A percentile compares a stretch with the other conserved stretches of the same genome.
phyloP scores from a whole-genome alignment of 2,888 invertebrate genomes.

The Campoplex nolae region DNA sequence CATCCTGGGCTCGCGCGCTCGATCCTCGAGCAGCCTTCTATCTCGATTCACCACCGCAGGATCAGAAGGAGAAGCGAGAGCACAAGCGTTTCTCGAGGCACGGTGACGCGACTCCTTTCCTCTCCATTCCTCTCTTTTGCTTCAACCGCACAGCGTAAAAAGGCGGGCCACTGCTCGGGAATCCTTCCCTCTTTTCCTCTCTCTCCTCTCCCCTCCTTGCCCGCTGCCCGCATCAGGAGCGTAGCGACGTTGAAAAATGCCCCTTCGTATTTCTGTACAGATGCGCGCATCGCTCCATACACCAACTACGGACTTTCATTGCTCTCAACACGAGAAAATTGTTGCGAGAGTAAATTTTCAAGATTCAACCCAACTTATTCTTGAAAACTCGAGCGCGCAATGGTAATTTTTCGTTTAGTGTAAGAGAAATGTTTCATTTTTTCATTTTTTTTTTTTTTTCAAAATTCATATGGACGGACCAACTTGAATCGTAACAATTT shows the following conservation, averaged over 20 bases:
- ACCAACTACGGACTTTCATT: not conserved
- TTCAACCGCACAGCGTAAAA: constrained; percentile 76
- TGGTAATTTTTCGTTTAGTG: too few species aligned
- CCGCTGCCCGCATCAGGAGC: constrained; percentile 72
- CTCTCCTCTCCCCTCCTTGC: not conserved
- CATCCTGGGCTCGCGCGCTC: constrained; percentile 43
- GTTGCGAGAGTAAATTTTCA: too few species aligned
- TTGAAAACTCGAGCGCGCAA: too few species aligned
- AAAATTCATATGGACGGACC: too few species aligned
- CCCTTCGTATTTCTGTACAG: not conserved
- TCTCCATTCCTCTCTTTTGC: constrained; percentile 73
- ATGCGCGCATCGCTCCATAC: not conserved
- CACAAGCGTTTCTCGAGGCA: constrained; percentile 19
- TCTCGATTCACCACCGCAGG: constrained; percentile 21
- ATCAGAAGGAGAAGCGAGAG: constrained; percentile 27
- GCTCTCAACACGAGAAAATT: not conserved
- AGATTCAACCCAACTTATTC: too few species aligned
- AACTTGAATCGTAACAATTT: too few species aligned
- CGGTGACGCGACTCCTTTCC: constrained; percentile 35
- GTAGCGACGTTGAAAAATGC: constrained; percentile 69
- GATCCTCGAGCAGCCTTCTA: constrained; percentile 5
- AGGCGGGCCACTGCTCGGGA: constrained; percentile 78
- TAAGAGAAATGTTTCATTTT: too few species aligned
- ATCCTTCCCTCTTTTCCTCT: not conserved
- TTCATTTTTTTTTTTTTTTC: too few species aligned